Conservation (phyloP, 2,888 invertebrate genomes). For the Cordilura impudica region DNA sequence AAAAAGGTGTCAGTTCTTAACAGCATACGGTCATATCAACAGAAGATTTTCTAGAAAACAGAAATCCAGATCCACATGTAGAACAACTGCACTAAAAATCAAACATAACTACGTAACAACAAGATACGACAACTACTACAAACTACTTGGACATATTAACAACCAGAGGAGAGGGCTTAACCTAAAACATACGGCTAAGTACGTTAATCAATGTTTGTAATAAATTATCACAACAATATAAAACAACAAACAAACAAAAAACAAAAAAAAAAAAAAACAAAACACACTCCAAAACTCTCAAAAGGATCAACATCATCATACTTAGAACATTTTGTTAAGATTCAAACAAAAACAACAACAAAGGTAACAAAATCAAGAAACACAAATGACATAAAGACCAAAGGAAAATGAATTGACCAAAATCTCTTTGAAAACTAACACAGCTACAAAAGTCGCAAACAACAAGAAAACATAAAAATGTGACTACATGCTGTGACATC, state of each 20-base stretch:
- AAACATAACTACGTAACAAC: conserved; percentile 43
- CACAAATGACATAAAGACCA: conserved; percentile 61
- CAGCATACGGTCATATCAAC: conserved; percentile 58
- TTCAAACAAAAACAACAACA: conserved; percentile 44
- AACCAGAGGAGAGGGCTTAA: conserved; percentile 58
- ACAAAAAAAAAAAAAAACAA: conserved; percentile 32
- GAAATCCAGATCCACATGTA: conserved; percentile 49
- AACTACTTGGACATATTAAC: conserved; percentile 1
- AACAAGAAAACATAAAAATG: conserved; percentile 58
- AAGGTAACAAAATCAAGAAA: conserved; percentile 21
- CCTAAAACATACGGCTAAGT: conserved; percentile 63
- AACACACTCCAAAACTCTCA: conserved; percentile 55
- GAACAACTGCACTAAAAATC: conserved; percentile 54
- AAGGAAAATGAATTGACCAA: conserved; percentile 60
- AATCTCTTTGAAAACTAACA: conserved; percentile 45
- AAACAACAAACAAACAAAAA: conserved; percentile 42
- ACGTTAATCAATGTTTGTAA: conserved; percentile 64
- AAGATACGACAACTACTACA: conserved; percentile 52
- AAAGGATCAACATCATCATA: conserved; percentile 50
- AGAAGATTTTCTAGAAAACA: conserved; percentile 20
- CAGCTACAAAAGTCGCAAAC: conserved; percentile 27
- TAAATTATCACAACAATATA: conserved; percentile 63
- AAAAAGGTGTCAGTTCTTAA: conserved; percentile 61
- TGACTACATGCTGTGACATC: conserved; percentile 63
- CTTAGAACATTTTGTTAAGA: conserved; percentile 55